phyloP scores from a whole-genome alignment of 2,888 invertebrate genomes.

The Sminthurinus aureus region DNA sequence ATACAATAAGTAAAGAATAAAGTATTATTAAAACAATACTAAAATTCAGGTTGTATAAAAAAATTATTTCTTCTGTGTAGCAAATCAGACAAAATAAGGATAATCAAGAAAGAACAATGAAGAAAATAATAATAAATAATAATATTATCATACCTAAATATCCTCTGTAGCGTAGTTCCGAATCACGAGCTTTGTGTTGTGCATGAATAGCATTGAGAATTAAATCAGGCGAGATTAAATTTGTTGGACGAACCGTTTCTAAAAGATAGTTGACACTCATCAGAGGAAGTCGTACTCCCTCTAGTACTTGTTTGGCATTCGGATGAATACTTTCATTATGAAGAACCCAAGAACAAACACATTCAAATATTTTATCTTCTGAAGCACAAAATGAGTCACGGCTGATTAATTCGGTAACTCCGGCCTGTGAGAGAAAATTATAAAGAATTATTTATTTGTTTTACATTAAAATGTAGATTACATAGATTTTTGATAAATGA shows the following conservation, averaged over 20 bases:
- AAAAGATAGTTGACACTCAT: conserved; percentile 88
- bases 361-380: conserved; percentile 89
- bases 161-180: conserved; percentile 85
- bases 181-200: conserved; percentile 79
- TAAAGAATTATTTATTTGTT: too few relatives aligned
- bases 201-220: conserved; percentile 94
- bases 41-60: not conserved
- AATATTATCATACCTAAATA: conserved; percentile 73
- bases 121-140: too few relatives aligned
- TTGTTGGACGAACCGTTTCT: conserved; percentile 85
- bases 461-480: too few relatives aligned
- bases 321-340: conserved; percentile 73
- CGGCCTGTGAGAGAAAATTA: conserved; percentile 66
- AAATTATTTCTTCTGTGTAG: too few relatives aligned
- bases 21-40: too few relatives aligned
- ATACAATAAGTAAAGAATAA: not conserved
- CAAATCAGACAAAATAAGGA: too few relatives aligned
- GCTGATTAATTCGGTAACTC: conserved; percentile 83
- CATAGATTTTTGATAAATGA: too few relatives aligned
- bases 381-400: conserved; percentile 96
- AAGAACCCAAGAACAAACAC: conserved; percentile 83
- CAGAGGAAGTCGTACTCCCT: conserved; percentile 77
- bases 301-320: conserved; percentile 60
- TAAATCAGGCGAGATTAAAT: conserved; percentile 82
- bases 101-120: too few relatives aligned